Evolutionary conservation across 2,797 vertebrate genomes (phyloP).

Genomic region (Phoxinus dragarum): DNA sequence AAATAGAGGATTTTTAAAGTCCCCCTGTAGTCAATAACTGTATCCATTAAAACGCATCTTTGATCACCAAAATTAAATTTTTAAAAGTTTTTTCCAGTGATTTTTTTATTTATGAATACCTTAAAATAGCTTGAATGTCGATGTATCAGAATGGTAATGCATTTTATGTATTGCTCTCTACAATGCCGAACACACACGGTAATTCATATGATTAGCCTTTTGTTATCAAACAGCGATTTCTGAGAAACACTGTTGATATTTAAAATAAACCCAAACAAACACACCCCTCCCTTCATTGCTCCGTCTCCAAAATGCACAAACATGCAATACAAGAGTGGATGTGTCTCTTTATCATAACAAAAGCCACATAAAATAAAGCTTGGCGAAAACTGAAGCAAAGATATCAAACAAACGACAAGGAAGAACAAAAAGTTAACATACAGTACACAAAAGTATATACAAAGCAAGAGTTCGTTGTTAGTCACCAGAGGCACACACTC

Average conservation of each 20-base stretch:
- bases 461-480: too few species aligned
- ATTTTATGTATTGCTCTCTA: too few species aligned
- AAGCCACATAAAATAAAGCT: not conserved
- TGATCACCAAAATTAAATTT: too few species aligned
- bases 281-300: not conserved
- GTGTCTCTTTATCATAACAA: not conserved
- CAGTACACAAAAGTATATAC: not conserved
- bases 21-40: too few species aligned
- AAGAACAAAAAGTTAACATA: not conserved
- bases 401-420: not conserved
- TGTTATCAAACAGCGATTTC: not conserved
- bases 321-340: not conserved
- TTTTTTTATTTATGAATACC: too few species aligned
- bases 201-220: too few species aligned
- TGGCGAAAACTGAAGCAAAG: not conserved
- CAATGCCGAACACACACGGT: too few species aligned
- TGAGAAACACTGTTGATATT: not conserved
- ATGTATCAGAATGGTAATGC: too few species aligned
- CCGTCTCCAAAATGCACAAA: not conserved
- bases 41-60: too few species aligned
- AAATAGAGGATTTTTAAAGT: not conserved
- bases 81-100: too few species aligned
- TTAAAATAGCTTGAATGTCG: too few species aligned
- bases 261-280: not conserved
- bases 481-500: too few species aligned